These are phyloP conservation scores for Prenolepis imparis DNA, from an alignment of 2,888 invertebrate genomes.

Conservation along the genomic window DNA sequence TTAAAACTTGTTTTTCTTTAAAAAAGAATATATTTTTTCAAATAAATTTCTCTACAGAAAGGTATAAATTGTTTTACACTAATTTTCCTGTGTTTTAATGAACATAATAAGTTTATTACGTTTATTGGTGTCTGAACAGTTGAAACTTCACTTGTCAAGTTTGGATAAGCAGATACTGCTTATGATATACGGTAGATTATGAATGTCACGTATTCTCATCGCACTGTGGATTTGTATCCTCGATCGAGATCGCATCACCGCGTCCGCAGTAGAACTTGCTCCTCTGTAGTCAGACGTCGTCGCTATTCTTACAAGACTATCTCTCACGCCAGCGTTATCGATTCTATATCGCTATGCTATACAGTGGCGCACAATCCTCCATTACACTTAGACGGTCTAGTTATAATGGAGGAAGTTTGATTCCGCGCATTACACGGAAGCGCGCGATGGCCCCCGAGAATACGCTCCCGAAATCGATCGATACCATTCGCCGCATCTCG, in stretches of 20 bases:
- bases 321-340: slow-evolving; percentile 31
- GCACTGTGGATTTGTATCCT: neutral
- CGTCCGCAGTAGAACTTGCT: slow-evolving; percentile 41
- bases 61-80: slow-evolving; percentile 12
- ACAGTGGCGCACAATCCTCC: slow-evolving; percentile 44
- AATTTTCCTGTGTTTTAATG: neutral
- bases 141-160: neutral
- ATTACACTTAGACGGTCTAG: slow-evolving; percentile 52
- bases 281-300: slow-evolving; percentile 52
- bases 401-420: slow-evolving; percentile 58
- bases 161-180: slow-evolving; percentile 28
- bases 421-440: slow-evolving; percentile 49
- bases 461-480: slow-evolving; percentile 49
- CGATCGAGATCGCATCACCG: slow-evolving; percentile 31
- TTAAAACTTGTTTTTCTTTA: neutral
- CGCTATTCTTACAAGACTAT: slow-evolving; percentile 47
- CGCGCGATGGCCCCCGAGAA: slow-evolving; percentile 45
- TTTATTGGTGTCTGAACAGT: neutral
- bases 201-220: slow-evolving; percentile 6
- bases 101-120: slow-evolving; percentile 29
- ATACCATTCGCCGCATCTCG: slow-evolving; percentile 6
- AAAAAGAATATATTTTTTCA: neutral
- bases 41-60: neutral
- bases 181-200: slow-evolving; percentile 16
- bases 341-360: slow-evolving; percentile 35